Percentiles rank a stretch among this genome's conserved stretches.
phyloP scores from a whole-genome alignment of 2,113 vertebrate species.

The Taurulus bubalis region DNA sequence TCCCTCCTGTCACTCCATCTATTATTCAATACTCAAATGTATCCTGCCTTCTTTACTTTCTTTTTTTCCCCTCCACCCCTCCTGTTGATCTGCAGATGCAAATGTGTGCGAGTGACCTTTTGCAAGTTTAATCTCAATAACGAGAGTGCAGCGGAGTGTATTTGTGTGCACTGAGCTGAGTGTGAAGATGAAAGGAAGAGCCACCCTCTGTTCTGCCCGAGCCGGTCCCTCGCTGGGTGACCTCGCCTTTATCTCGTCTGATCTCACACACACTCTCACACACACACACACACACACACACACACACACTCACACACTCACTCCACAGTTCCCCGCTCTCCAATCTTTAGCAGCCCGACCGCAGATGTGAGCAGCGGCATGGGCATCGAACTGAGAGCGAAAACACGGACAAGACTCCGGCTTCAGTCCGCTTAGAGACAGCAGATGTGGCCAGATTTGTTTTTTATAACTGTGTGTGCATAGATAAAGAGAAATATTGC shows the following conservation, averaged over 20 bases:
- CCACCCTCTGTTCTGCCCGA: slow-evolving; percentile 63
- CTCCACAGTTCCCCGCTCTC: slow-evolving; percentile 32
- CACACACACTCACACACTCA: slow-evolving; percentile 11
- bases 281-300: slow-evolving; percentile 10
- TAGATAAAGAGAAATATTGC: neutral
- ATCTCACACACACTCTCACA: slow-evolving; percentile 34
- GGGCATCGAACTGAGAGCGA: slow-evolving; percentile 39
- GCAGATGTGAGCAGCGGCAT: slow-evolving; percentile 15
- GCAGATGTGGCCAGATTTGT: neutral
- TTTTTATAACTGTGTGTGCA: neutral
- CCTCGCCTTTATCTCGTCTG: slow-evolving; percentile 68
- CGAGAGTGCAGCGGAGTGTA: slow-evolving; percentile 31
- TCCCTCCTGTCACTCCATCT: slow-evolving; percentile 19
- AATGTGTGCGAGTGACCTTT: slow-evolving; percentile 68
- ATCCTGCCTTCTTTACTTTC: slow-evolving; percentile 2
- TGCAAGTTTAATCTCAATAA: slow-evolving; percentile 54
- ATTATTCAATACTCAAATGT: slow-evolving; percentile 34
- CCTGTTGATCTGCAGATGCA: slow-evolving; percentile 52
- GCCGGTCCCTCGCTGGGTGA: slow-evolving; percentile 56
- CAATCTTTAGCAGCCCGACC: slow-evolving; percentile 27
- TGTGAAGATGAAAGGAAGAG: slow-evolving; percentile 63
- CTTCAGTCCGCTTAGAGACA: slow-evolving; percentile 14
- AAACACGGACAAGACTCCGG: neutral
- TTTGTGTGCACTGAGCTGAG: slow-evolving; percentile 50
- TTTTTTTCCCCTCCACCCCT: neutral